These are phyloP conservation scores for Spinus pinus DNA, from an alignment of 2,797 vertebrate species.

Conservation along the genomic window DNA sequence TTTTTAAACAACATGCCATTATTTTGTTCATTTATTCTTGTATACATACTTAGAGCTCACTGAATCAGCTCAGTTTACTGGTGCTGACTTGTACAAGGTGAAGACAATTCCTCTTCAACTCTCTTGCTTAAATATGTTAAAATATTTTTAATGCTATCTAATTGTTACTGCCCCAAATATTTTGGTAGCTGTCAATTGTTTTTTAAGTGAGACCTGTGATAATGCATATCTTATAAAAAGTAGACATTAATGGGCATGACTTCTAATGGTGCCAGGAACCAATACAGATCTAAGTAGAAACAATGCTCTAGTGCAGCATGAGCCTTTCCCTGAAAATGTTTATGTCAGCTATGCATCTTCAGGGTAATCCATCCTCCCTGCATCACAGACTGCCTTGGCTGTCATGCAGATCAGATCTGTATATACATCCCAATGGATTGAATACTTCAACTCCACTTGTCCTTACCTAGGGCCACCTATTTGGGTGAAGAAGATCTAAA, in stretches of 20 bases:
- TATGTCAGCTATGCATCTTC: not conserved
- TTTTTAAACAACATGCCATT: accelerated
- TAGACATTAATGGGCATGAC: no score
- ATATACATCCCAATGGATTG: not conserved
- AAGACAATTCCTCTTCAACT: not conserved
- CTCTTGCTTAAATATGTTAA: not conserved
- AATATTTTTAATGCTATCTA: not conserved
- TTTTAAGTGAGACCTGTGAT: not conserved
- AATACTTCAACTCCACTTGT: not conserved
- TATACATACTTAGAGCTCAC: not conserved
- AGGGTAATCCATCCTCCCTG: not conserved
- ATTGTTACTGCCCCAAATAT: not conserved
- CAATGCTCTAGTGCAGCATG: not conserved
- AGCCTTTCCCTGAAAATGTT: not conserved
- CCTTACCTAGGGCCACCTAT: not conserved
- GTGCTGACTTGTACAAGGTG: not conserved
- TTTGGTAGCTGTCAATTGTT: not conserved
- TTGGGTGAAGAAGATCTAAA: not conserved
- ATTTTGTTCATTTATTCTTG: not conserved
- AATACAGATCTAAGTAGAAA: not conserved
- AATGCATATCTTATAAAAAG: not conserved
- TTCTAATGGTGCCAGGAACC: not conserved
- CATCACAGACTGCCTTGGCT: not conserved
- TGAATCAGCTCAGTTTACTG: not conserved
- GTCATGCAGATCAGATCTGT: not conserved